phyloP scores from a whole-genome alignment of 2,113 vertebrate genomes.

The Rhineura floridana region DNA sequence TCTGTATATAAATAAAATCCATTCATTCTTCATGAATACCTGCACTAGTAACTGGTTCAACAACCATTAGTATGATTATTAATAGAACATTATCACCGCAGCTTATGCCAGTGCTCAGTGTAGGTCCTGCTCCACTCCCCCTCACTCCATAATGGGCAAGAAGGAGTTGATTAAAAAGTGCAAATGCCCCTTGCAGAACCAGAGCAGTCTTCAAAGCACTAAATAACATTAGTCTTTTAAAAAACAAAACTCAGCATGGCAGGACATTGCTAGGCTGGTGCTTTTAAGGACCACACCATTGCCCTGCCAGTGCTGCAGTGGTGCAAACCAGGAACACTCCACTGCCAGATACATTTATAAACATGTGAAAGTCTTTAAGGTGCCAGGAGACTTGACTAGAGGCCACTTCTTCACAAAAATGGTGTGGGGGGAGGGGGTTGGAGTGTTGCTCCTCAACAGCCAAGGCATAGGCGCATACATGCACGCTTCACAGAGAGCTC shows the following conservation, averaged over 20 bases:
- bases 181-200: neutral
- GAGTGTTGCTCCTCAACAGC: neutral
- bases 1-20: too few relatives aligned
- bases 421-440: neutral
- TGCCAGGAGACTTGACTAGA: too few relatives aligned
- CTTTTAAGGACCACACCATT: too few relatives aligned
- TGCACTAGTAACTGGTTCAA: too few relatives aligned
- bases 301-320: too few relatives aligned
- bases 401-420: neutral
- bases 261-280: neutral
- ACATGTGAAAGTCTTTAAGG: too few relatives aligned
- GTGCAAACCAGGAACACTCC: too few relatives aligned
- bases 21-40: too few relatives aligned
- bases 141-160: neutral
- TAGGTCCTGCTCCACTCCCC: neutral
- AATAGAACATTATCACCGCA: neutral
- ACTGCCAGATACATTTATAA: neutral
- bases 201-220: neutral
- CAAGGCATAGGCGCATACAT: neutral
- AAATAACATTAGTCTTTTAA: neutral
- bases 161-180: neutral
- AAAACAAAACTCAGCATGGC: neutral
- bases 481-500: neutral
- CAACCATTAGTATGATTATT: neutral
- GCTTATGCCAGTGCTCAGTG: too few relatives aligned